Conservation (phyloP, 1,140 invertebrate species). For the Himalopsyche phryganea region DNA sequence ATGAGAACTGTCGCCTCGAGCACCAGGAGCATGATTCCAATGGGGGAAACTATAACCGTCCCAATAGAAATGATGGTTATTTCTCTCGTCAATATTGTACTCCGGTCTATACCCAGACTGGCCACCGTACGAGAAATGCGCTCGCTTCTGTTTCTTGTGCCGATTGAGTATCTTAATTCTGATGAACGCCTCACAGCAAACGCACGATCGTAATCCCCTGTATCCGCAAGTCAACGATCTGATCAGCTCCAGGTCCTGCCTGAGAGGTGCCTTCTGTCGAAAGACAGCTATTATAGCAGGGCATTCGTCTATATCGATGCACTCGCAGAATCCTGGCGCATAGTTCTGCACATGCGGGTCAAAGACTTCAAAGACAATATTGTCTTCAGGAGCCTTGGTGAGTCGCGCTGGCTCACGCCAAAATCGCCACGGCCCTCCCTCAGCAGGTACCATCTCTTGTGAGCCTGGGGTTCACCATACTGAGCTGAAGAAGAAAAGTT, state of each 20-base stretch:
- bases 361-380: constrained; percentile 7
- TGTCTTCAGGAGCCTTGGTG: constrained; percentile 1
- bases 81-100: constrained; percentile 2
- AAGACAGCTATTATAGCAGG: constrained; percentile 13
- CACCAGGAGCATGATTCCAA: constrained; percentile 23
- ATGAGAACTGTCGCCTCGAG: constrained; percentile 4
- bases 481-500: constrained; percentile 1
- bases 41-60: constrained; percentile 24
- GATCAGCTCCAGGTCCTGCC: constrained; percentile 12
- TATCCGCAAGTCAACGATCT: constrained; percentile 22
- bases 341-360: constrained; percentile 9
- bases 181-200: constrained; percentile 26
- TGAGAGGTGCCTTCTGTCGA: constrained; percentile 5
- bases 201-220: constrained; percentile 8
- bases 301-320: constrained; percentile 18
- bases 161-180: constrained; percentile 5
- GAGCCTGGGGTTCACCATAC: constrained; percentile 5
- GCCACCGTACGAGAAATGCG: constrained; percentile 14
- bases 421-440: not conserved
- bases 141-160: constrained; percentile 28
- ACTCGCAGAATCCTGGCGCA: constrained; percentile 14
- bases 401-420: not conserved
- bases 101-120: constrained; percentile 2
- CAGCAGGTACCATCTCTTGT: not conserved
- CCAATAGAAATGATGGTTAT: constrained; percentile 26